Base-by-base conservation (phyloP, 64 coral and sea anemone species). In the Stichodactyla helianthus region DNA sequence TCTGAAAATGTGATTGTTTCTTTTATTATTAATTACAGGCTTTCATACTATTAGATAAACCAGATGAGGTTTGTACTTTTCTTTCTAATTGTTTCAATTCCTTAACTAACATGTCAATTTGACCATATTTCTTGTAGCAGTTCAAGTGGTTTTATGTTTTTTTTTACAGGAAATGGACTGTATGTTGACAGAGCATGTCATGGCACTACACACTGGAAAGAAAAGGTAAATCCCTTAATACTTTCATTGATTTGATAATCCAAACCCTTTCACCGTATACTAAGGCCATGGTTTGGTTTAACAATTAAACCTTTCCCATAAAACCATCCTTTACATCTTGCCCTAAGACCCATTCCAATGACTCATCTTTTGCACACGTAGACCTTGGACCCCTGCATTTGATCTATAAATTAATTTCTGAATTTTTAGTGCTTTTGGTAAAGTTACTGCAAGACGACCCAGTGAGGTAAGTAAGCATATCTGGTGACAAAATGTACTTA, bases 201-300 rank as follows among this genome's bases (percentile, higher is more conserved):
- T 99, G 97, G 97, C 97, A 31, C 59, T 99, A 63, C 97, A 99
- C 82, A 82, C 97, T 88, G 93, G 97, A 55, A 99, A 95, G 83
- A 99, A 99, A 77, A 93, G 97, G 97, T 93, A 83, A 83, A 55
- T 44, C 8, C 51, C 11, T 1, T 3, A 44, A 44, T 44, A 3
- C 35, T 1, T 44, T 44, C 35, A 44, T 44, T 44, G 1, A 44
- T 44, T 44, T 44, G 35, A 44, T 44, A 44, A 44, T 44, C 35
- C 35, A 44, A 44, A 44, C 35, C 35, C 35, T 44, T 44, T 44
- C 35, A 44, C 35, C 35, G 4, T 44, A 2, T 44, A 44, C 35
- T 44, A 44, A 44, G 35, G 35, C 35, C 35, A 44, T 3, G 1
- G 35, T 44, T 3, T 44, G 2, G 35, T 44, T 44, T 44, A 44